phyloP scores from a whole-genome alignment of 2,113 vertebrate genomes.

The Rhea pennata region DNA sequence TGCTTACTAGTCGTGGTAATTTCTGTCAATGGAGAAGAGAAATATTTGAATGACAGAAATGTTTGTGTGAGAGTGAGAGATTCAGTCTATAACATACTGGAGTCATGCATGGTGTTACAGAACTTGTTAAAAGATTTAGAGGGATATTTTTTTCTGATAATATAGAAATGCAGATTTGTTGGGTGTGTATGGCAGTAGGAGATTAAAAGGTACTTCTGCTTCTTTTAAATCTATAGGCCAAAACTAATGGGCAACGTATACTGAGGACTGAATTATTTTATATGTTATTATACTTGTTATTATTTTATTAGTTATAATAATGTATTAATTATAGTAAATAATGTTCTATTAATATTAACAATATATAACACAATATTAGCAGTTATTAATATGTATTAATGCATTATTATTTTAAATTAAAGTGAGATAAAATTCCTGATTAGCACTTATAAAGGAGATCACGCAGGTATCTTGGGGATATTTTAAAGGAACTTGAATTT shows the following conservation, averaged over 20 bases:
- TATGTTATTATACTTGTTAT: neutral
- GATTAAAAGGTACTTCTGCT: neutral
- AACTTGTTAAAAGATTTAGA: neutral
- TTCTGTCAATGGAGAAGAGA: neutral
- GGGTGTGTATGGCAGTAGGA: neutral
- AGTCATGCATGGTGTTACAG: neutral
- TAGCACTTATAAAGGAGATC: neutral
- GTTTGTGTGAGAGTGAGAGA: neutral
- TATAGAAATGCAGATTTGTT: neutral
- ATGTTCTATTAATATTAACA: neutral
- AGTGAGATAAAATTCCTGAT: neutral
- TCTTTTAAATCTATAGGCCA: neutral
- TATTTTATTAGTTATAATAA: neutral
- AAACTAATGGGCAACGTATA: neutral
- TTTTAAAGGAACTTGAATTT: neutral
- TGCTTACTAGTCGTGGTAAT: neutral
- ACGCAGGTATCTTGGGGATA: neutral
- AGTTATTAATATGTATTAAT: too few species aligned
- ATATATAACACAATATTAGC: too few species aligned
- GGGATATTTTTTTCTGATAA: neutral
- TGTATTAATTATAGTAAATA: neutral
- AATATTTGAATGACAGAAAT: neutral
- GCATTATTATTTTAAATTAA: neutral
- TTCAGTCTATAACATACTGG: neutral
- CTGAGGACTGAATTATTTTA: neutral